Percentiles rank a stretch among this genome's conserved stretches.
These are phyloP conservation scores for Drosophila equinoxialis DNA, from an alignment of 1,140 invertebrate species.

Conservation along the genomic window DNA sequence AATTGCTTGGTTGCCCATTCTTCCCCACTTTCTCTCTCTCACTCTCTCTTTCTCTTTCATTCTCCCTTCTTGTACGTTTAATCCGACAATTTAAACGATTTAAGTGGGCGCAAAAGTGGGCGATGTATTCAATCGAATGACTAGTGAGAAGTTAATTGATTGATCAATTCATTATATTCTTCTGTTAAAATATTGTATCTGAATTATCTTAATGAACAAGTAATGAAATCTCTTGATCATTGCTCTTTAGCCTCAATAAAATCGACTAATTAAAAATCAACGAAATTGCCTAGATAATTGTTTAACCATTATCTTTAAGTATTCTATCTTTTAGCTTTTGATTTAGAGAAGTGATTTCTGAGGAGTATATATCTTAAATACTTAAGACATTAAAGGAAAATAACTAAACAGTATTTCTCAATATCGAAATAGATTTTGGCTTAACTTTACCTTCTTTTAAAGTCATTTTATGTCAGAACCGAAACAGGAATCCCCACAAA, in stretches of 20 bases:
- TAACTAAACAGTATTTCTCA: no score
- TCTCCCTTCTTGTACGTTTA: not conserved
- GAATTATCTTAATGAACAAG: no score
- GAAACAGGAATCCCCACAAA: no score
- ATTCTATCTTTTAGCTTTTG: no score
- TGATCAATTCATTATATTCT: constrained; percentile 11
- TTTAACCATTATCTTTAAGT: no score
- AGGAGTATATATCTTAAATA: no score
- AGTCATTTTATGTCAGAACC: no score
- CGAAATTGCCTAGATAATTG: not conserved
- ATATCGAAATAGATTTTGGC: no score
- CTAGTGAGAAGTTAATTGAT: constrained; percentile 3
- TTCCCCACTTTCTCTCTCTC: not conserved
- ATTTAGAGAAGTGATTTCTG: no score
- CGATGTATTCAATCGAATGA: constrained; percentile 2
- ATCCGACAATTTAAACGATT: constrained; percentile 6
- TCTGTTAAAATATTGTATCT: not conserved
- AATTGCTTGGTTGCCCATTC: not conserved
- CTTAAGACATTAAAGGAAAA: no score
- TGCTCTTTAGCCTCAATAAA: not conserved
- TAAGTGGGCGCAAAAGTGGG: not conserved
- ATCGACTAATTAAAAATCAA: not conserved
- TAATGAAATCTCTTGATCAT: no score
- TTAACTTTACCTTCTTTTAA: no score
- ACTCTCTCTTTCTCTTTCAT: not conserved